A percentile compares a stretch with the other conserved stretches of the same genome.
Conservation (phyloP, 2,888 invertebrate genomes). For the Norana najaformis region DNA sequence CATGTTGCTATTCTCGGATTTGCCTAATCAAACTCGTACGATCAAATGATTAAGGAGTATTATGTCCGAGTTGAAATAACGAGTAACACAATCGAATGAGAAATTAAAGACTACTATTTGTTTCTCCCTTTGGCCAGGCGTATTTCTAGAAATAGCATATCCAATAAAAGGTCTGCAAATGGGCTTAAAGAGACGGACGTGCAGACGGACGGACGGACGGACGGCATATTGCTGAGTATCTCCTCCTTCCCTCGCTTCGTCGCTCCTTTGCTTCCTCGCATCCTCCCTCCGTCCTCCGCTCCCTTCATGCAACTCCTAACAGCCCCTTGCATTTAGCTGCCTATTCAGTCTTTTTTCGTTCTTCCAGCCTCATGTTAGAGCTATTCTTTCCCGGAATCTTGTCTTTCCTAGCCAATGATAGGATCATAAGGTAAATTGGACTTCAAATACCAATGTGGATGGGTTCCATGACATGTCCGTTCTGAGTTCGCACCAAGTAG, state of each 20-base stretch:
- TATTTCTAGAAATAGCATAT: background rate
- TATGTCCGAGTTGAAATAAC: background rate
- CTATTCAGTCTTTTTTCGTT: background rate
- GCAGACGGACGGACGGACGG: no score
- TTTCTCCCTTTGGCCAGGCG: background rate
- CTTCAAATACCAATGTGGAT: no score
- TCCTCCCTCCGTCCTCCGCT: background rate
- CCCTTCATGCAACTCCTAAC: background rate
- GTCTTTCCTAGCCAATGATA: background rate
- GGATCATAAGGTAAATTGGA: background rate
- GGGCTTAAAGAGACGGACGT: no score
- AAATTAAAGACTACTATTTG: background rate
- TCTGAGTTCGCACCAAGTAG: no score
- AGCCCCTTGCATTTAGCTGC: background rate
- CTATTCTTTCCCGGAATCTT: background rate
- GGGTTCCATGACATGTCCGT: no score
- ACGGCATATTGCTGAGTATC: no score
- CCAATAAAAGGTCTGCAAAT: no score
- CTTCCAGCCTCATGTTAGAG: background rate
- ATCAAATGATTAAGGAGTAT: background rate
- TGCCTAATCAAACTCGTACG: no score
- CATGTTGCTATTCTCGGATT: conserved; percentile 5
- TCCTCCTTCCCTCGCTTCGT: no score
- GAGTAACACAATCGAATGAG: background rate
- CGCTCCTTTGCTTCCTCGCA: no score